Conservation (phyloP, 2,797 vertebrate genomes). For the Arremon aurantiirostris region DNA sequence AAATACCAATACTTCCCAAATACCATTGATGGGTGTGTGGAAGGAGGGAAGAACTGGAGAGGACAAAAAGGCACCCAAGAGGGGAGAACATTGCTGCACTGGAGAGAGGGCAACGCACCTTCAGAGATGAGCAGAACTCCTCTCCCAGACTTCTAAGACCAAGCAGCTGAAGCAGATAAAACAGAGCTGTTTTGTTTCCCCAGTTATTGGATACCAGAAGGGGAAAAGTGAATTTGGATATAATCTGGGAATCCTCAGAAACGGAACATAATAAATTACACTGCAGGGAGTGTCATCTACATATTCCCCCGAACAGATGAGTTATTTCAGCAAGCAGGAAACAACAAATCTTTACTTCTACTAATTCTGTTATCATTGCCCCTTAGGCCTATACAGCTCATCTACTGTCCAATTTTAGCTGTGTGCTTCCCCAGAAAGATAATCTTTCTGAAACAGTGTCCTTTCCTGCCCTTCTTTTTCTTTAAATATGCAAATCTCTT, state of each 20-base stretch:
- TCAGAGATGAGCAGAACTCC: neutral
- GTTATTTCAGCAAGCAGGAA: constrained; percentile 20
- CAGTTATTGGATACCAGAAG: neutral
- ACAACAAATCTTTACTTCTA: neutral
- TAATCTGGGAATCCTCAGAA: neutral
- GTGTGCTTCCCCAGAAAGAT: neutral
- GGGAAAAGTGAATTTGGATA: neutral
- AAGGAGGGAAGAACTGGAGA: neutral
- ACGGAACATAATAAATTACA: neutral
- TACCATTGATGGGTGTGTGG: neutral
- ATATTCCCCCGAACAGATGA: neutral
- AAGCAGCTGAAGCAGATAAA: neutral
- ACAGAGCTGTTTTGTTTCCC: neutral
- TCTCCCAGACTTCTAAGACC: neutral
- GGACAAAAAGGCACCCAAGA: neutral
- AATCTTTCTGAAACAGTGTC: neutral
- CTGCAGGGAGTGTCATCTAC: neutral
- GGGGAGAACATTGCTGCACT: neutral
- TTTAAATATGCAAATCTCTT: neutral
- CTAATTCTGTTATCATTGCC: neutral
- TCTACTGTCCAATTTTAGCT: neutral
- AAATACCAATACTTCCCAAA: neutral
- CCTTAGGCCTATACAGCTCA: neutral
- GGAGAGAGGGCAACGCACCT: neutral
- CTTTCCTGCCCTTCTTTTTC: neutral